A percentile compares a stretch with the other conserved stretches of the same genome.
phyloP scores from a whole-genome alignment of 2,888 invertebrate species.

The Alloscopus bannaensis region DNA sequence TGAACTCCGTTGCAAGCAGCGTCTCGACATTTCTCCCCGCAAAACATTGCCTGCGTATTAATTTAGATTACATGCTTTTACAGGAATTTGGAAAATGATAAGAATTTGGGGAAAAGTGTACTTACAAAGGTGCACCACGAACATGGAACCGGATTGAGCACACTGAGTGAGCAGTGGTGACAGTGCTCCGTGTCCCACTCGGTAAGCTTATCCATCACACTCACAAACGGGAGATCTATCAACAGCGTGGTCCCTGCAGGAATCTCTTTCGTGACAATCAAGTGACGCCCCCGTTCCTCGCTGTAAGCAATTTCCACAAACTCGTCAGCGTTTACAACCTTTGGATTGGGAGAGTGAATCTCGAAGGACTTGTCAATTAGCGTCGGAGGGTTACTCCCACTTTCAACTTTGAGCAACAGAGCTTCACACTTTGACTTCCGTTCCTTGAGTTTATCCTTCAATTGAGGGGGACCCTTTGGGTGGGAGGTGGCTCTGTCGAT shows the following conservation, averaged over 20 bases:
- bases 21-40: constrained; percentile 57
- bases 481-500: constrained; percentile 42
- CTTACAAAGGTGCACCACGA: constrained; percentile 69
- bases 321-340: constrained; percentile 60
- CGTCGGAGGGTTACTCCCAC: no score
- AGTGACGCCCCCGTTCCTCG: constrained; percentile 73
- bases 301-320: constrained; percentile 59
- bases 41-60: constrained; percentile 66
- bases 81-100: not conserved
- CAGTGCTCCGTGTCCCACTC: constrained; percentile 68
- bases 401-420: not conserved
- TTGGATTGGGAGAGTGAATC: constrained; percentile 16
- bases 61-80: constrained; percentile 10
- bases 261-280: constrained; percentile 72
- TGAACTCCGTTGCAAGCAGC: constrained; percentile 49
- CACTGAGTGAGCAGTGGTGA: constrained; percentile 59
- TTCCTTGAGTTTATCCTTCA: constrained; percentile 24
- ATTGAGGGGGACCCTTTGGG: not conserved
- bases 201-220: constrained; percentile 58
- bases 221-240: constrained; percentile 67
- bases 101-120: not conserved
- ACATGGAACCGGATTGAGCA: constrained; percentile 68
- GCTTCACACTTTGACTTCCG: constrained; percentile 39
- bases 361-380: constrained; percentile 1
- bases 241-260: constrained; percentile 68